A percentile compares a stretch with the other conserved stretches of the same genome.
Conservation (phyloP, 1,140 invertebrate species). For the Bursaphelenchus mucronatus region DNA sequence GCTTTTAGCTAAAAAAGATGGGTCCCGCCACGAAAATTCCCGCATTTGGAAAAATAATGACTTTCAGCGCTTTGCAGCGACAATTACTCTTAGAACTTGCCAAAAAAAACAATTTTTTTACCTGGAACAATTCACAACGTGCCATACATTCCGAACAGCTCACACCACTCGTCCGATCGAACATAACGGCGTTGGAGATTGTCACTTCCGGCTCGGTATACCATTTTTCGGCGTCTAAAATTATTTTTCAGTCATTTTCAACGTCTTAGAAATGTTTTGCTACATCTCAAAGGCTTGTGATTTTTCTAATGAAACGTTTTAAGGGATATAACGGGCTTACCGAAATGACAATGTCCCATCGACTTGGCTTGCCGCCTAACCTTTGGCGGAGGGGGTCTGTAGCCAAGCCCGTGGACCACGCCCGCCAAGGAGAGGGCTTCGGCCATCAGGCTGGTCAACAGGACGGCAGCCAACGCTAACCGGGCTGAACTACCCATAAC, state of each 20-base stretch:
- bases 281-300: conserved; percentile 15
- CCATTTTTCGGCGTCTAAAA: conserved; percentile 43
- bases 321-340: conserved; percentile 21
- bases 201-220: conserved; percentile 41
- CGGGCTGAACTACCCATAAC: too few species aligned
- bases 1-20: not conserved
- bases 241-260: conserved; percentile 1
- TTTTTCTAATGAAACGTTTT: not conserved
- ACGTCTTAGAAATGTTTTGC: not conserved
- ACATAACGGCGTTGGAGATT: conserved; percentile 48
- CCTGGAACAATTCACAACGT: conserved; percentile 33
- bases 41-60: too few species aligned
- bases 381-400: conserved; percentile 41
- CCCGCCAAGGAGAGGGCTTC: too few species aligned
- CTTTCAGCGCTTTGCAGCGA: too few species aligned
- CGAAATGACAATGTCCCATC: conserved; percentile 40
- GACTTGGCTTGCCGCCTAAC: conserved; percentile 38
- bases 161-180: conserved; percentile 43
- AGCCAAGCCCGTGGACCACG: conserved; percentile 16
- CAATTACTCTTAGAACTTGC: too few species aligned
- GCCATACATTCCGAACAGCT: conserved; percentile 43
- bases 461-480: too few species aligned
- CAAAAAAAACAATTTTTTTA: conserved; percentile 4
- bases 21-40: too few species aligned
- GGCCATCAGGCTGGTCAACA: too few species aligned